These are phyloP conservation scores for Argopecten irradians DNA, from an alignment of 1,140 invertebrate genomes.

Conservation along the genomic window DNA sequence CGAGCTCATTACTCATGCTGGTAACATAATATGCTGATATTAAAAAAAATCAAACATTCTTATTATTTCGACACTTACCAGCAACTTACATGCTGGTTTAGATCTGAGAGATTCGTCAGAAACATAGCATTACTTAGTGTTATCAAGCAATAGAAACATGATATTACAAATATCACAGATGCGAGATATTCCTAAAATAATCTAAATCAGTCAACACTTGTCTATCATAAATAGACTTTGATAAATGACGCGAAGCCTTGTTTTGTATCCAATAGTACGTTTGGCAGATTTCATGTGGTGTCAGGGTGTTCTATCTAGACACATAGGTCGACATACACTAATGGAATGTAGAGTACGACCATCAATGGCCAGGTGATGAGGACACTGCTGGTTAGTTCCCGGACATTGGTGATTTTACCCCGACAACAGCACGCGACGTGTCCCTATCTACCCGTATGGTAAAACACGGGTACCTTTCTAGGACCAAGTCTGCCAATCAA, in stretches of 20 bases:
- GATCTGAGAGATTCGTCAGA: not conserved
- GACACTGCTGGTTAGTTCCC: not conserved
- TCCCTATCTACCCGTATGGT: not conserved
- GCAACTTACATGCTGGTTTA: not conserved
- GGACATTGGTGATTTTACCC: not conserved
- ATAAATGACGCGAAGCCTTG: not conserved
- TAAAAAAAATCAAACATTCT: not conserved
- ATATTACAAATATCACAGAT: not conserved
- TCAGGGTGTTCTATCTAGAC: not conserved
- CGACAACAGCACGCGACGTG: not conserved
- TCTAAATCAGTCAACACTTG: not conserved
- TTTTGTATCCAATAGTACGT: not conserved
- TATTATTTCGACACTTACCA: not conserved
- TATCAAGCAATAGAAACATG: not conserved
- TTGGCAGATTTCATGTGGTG: not conserved
- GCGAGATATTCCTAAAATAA: not conserved
- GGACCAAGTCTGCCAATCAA: not conserved
- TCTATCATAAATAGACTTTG: not conserved
- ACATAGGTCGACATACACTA: not conserved
- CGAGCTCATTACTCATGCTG: not conserved
- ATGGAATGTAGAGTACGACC: not conserved
- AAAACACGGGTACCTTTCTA: not conserved
- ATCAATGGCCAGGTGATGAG: not conserved
- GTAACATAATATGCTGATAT: not conserved
- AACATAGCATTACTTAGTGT: not conserved